These are phyloP conservation scores for Drosophila ezoana DNA, from an alignment of 2,888 invertebrate genomes.

Conservation along the genomic window DNA sequence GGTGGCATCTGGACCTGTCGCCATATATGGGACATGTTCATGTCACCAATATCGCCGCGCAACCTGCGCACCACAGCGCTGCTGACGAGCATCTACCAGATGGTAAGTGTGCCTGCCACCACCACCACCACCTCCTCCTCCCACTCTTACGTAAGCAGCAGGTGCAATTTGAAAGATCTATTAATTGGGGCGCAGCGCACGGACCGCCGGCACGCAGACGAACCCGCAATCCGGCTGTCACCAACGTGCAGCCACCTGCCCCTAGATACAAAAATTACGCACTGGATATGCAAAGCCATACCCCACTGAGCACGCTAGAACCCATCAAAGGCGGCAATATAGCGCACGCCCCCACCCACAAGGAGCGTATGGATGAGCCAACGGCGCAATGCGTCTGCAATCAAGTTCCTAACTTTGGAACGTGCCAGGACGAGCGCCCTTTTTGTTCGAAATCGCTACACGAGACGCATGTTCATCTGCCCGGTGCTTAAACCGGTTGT, in stretches of 20 bases:
- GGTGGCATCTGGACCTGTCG: constrained; percentile 56
- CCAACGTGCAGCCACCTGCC: constrained; percentile 57
- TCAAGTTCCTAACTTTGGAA: constrained; percentile 11
- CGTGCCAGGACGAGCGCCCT: constrained; percentile 79
- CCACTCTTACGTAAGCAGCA: neutral
- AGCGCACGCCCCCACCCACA: constrained; percentile 50
- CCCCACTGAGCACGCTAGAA: constrained; percentile 79
- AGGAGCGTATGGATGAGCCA: constrained; percentile 48
- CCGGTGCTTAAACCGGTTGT: constrained; percentile 31
- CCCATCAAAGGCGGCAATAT: constrained; percentile 53
- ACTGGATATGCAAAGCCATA: constrained; percentile 85
- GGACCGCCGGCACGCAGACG: constrained; percentile 55
- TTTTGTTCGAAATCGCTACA: constrained; percentile 47
- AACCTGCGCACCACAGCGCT: constrained; percentile 84
- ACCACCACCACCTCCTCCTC: neutral
- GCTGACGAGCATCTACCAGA: constrained; percentile 83
- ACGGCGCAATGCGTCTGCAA: constrained; percentile 80
- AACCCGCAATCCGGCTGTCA: constrained; percentile 54
- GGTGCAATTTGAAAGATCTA: constrained; percentile 8
- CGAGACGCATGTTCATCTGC: neutral
- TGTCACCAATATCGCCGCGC: constrained; percentile 82
- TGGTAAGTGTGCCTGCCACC: constrained; percentile 80
- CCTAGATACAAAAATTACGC: constrained; percentile 81
- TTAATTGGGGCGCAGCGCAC: constrained; percentile 70
- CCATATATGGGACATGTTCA: constrained; percentile 62